phyloP scores from a whole-genome alignment of 2,888 invertebrate genomes.

The Drosophila picticornis region DNA sequence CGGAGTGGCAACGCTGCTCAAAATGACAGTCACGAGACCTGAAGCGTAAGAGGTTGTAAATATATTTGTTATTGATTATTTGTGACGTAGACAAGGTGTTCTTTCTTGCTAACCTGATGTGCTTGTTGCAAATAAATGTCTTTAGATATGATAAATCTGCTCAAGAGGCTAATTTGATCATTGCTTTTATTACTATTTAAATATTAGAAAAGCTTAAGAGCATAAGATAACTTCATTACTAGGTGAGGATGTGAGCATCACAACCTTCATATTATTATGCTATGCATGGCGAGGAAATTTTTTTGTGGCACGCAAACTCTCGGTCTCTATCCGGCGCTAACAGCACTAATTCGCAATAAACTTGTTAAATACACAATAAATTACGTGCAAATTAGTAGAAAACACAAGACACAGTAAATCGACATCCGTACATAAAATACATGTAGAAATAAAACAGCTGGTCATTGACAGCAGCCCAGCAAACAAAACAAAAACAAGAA shows the following conservation, averaged over 20 bases:
- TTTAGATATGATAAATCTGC: neutral
- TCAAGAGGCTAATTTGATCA: neutral
- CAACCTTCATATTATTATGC: conserved; percentile 9
- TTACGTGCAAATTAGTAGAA: conserved; percentile 14
- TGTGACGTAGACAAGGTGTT: conserved; percentile 5
- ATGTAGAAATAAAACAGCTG: conserved; percentile 36
- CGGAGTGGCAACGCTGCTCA: conserved; percentile 35
- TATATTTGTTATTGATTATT: too few relatives aligned
- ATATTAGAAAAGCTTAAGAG: neutral
- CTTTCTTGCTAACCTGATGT: neutral
- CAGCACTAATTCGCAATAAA: conserved; percentile 30
- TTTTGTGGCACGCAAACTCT: conserved; percentile 21
- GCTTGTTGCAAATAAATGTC: neutral
- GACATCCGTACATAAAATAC: conserved; percentile 23
- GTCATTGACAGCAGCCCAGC: conserved; percentile 35
- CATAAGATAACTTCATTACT: neutral
- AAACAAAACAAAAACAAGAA: conserved; percentile 7
- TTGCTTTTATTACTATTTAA: neutral
- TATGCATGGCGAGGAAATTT: conserved; percentile 14
- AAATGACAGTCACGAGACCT: neutral
- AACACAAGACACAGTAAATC: neutral
- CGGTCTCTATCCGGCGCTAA: conserved; percentile 37
- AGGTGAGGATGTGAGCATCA: neutral
- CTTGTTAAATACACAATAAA: conserved; percentile 15
- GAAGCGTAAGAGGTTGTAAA: neutral